Evolutionary conservation across 2,888 invertebrate species (phyloP), one percentile per base, ranked within the genome.

Genomic region (Leucophora obtusa): DNA sequence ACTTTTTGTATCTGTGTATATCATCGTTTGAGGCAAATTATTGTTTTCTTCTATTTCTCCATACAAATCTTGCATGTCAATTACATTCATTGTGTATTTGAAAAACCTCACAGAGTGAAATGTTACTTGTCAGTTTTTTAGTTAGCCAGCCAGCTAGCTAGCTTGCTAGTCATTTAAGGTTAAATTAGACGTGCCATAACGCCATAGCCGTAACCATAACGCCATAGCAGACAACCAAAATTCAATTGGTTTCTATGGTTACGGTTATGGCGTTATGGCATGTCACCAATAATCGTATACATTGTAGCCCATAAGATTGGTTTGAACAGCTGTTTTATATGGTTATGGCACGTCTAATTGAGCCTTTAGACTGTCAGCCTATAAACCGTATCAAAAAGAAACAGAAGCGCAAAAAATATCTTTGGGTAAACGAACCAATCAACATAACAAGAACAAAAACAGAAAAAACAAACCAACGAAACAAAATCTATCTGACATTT

Each of bases 371-470:
- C 56, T 14, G 56, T 56, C 33, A 7, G 51, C 21, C 38, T 50
- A 77, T 54, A 60, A 65, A 63, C 69, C 56, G 21, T 56, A 63
- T 59, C 53, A 24, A 60, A 47, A 50, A 65, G 59, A 82, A 79
- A 78, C 83, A 83, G 82, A 83, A 82, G 82, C 82, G 75, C 62
- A 76, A 74, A 79, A 79, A 79, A 74, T 70, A 79, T 82, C 65
- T 77, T 82, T 84, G 69, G 77, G 83, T 83, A 83, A 84, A 83
- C 84, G 83, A 84, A 83, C 79, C 83, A 82, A 84, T 83, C 84
- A 82, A 80, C 81, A 82, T 73, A 70, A 74, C 47, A 59, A 71
- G 14, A 73, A 24, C 17, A 56, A 78, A 68, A 58, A 38, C 51
- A 54, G 18, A 56, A 28, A n/a, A 58, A 35, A 28, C 43, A 62